phyloP scores from a whole-genome alignment of 2,797 vertebrate genomes.

The Champsocephalus esox region DNA sequence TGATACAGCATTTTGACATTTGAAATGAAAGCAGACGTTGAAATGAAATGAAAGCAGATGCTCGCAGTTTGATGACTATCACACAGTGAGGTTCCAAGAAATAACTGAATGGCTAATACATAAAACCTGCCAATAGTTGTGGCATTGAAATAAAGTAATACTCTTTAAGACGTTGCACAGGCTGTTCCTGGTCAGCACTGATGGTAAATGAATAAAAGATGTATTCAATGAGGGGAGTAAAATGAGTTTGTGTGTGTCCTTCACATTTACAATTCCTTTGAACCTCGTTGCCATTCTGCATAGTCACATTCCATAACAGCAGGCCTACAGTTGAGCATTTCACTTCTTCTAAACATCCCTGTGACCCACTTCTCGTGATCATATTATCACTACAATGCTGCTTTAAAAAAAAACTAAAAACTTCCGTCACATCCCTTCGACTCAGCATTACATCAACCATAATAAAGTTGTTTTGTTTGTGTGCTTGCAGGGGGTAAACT shows the following conservation, averaged over 20 bases:
- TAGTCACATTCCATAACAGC: constrained; percentile 24
- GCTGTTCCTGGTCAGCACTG: constrained; percentile 55
- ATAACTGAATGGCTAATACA: constrained; percentile 23
- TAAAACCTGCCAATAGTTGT: constrained; percentile 29
- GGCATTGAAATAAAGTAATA: constrained; percentile 21
- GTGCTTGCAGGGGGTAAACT: constrained; percentile 64
- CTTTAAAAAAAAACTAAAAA: constrained; percentile 5
- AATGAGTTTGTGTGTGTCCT: constrained; percentile 29
- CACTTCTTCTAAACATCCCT: constrained; percentile 48
- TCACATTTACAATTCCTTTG: constrained; percentile 31
- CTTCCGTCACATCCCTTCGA: constrained; percentile 47
- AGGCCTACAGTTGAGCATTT: constrained; percentile 37
- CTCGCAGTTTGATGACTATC: constrained; percentile 14
- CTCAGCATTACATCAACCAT: constrained; percentile 51
- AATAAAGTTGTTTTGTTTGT: constrained; percentile 72
- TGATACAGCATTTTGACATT: constrained; percentile 10
- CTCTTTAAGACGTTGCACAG: constrained; percentile 48
- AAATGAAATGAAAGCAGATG: constrained; percentile 11
- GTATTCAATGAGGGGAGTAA: constrained; percentile 37
- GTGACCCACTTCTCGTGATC: constrained; percentile 43
- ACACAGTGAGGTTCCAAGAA: constrained; percentile 24
- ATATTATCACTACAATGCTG: constrained; percentile 34
- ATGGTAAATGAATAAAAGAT: constrained; percentile 48
- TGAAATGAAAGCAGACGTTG: constrained; percentile 12
- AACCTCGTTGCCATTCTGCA: constrained; percentile 18